These are phyloP conservation scores for Papilio polyxenes DNA, from an alignment of 1,140 invertebrate genomes.

Conservation along the genomic window DNA sequence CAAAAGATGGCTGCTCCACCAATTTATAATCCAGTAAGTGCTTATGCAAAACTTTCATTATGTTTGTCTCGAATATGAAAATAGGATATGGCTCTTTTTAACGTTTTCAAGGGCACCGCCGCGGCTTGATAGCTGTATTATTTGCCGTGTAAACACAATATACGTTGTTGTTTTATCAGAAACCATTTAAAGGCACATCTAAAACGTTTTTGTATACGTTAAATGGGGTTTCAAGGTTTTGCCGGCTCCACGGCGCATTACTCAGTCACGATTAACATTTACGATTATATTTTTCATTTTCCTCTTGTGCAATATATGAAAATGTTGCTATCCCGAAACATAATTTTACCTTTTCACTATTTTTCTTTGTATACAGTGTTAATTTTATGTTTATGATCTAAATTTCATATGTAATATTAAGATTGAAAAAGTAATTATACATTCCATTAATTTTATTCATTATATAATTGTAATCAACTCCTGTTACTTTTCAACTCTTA, in stretches of 20 bases:
- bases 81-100: constrained; percentile 44
- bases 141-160: constrained; percentile 52
- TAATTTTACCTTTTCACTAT: neutral
- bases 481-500: no score
- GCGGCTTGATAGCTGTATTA: constrained; percentile 45
- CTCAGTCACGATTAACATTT: constrained; percentile 20
- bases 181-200: constrained; percentile 37
- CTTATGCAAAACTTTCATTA: constrained; percentile 40
- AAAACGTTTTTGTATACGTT: constrained; percentile 35
- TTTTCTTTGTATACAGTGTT: neutral
- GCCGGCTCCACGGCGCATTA: constrained; percentile 4
- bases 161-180: constrained; percentile 37
- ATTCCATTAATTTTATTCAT: no score
- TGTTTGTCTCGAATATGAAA: constrained; percentile 39
- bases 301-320: constrained; percentile 39
- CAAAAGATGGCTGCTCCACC: constrained; percentile 61
- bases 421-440: no score
- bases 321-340: neutral
- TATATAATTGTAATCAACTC: no score
- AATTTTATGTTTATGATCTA: neutral
- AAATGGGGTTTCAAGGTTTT: constrained; percentile 33
- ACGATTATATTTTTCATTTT: constrained; percentile 39
- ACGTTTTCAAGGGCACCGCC: constrained; percentile 56
- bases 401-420: neutral
- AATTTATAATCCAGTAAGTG: constrained; percentile 71